These are phyloP conservation scores for Zygogramma bicolorata DNA, from an alignment of 2,888 invertebrate genomes.

Conservation along the genomic window DNA sequence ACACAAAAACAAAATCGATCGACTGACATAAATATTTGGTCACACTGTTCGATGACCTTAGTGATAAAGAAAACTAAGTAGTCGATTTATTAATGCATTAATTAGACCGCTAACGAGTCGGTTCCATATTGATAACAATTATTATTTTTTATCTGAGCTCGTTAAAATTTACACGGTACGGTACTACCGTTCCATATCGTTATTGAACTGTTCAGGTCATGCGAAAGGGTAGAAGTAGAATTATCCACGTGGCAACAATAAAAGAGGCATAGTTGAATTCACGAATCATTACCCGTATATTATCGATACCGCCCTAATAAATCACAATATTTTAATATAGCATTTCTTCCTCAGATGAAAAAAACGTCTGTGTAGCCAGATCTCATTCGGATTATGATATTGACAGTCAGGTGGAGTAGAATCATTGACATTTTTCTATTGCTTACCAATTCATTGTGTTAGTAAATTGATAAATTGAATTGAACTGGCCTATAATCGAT, in stretches of 20 bases:
- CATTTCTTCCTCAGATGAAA: too few species aligned
- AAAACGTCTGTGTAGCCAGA: too few species aligned
- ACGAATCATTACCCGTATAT: too few species aligned
- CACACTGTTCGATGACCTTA: conserved; percentile 42
- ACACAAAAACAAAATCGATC: background rate
- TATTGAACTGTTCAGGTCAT: background rate
- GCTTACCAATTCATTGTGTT: too few species aligned
- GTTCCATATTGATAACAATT: conserved; percentile 37
- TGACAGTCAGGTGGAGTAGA: too few species aligned
- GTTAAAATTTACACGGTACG: conserved; percentile 42
- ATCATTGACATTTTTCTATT: too few species aligned
- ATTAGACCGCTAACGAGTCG: conserved; percentile 40
- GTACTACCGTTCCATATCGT: conserved; percentile 11
- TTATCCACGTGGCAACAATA: background rate
- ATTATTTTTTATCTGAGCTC: conserved; percentile 43
- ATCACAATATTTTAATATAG: too few species aligned
- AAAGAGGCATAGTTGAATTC: background rate
- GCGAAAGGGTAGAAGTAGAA: background rate
- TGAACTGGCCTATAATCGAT: too few species aligned
- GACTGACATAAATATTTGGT: conserved; percentile 29
- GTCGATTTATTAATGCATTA: conserved; percentile 44
- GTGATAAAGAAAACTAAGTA: conserved; percentile 33
- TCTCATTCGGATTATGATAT: too few species aligned
- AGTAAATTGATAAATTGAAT: too few species aligned
- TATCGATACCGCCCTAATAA: too few species aligned